A percentile compares a stretch with the other conserved stretches of the same genome.
Evolutionary conservation across 2,888 invertebrate species (phyloP).

Genomic region (Acanthosepion pharaonis): DNA sequence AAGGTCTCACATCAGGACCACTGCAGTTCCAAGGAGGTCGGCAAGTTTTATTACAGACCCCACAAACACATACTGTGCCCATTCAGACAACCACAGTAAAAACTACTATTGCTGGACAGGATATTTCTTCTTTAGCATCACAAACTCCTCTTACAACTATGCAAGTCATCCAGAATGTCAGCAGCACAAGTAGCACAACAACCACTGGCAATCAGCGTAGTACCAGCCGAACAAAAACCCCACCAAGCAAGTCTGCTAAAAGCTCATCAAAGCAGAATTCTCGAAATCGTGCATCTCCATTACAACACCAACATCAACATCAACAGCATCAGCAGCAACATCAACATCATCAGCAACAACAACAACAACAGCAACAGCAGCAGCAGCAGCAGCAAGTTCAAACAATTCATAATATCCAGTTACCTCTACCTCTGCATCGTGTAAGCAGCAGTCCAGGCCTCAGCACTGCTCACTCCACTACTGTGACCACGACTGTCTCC

Average conservation of each 20-base stretch:
- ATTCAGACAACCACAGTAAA: constrained; percentile 44
- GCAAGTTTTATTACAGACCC: constrained; percentile 46
- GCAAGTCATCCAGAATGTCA: constrained; percentile 40
- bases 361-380: constrained; percentile 51
- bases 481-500: constrained; percentile 61
- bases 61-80: constrained; percentile 37
- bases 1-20: constrained; percentile 53
- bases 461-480: constrained; percentile 54
- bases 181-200: constrained; percentile 37
- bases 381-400: constrained; percentile 52
- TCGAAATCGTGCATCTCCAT: constrained; percentile 47
- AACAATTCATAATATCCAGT: constrained; percentile 48
- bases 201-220: constrained; percentile 46
- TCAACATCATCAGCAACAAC: constrained; percentile 50
- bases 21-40: constrained; percentile 35
- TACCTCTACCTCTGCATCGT: constrained; percentile 50
- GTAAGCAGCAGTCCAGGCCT: constrained; percentile 50
- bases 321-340: constrained; percentile 15
- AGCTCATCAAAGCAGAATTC: constrained; percentile 42
- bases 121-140: constrained; percentile 52
- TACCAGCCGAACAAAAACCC: constrained; percentile 40
- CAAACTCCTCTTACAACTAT: constrained; percentile 43
- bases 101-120: constrained; percentile 47
- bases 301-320: not conserved
- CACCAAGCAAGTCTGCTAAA: constrained; percentile 40